These are phyloP conservation scores for Chrysolina americana DNA, from an alignment of 2,888 invertebrate species.

Conservation along the genomic window DNA sequence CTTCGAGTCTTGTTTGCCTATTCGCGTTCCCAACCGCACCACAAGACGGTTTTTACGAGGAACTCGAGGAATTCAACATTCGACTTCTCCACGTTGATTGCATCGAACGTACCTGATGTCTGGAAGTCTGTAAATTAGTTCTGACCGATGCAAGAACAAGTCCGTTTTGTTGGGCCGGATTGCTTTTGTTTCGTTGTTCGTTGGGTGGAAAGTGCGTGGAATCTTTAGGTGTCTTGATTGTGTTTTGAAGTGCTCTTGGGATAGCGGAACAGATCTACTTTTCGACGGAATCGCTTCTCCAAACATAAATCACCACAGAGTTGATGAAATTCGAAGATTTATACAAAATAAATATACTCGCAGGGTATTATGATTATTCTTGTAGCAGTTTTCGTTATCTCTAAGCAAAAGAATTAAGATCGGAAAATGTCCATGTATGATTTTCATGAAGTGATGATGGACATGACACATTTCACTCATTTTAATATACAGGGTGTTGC, in stretches of 20 bases:
- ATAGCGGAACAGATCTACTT: background rate
- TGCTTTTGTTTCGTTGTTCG: background rate
- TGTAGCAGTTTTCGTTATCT: too few species aligned
- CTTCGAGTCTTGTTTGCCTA: constrained; percentile 14
- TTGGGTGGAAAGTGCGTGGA: background rate
- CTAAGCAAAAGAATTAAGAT: too few species aligned
- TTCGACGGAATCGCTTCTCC: too few species aligned
- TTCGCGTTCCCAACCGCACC: constrained; percentile 7
- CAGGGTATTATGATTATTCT: too few species aligned
- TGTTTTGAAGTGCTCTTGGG: background rate
- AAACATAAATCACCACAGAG: too few species aligned
- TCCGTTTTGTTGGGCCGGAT: background rate
- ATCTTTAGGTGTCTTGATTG: background rate
- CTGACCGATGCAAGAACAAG: background rate
- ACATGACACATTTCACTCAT: too few species aligned
- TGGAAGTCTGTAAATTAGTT: constrained; percentile 14
- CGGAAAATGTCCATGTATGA: too few species aligned
- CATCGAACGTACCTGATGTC: constrained; percentile 7
- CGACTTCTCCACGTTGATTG: background rate
- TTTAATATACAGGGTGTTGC: too few species aligned
- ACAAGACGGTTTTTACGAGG: constrained; percentile 7
- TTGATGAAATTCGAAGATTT: too few species aligned
- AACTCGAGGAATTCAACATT: constrained; percentile 15
- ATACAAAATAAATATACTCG: too few species aligned
- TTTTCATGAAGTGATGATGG: too few species aligned